Evolutionary conservation across 2,888 invertebrate genomes (phyloP).

Genomic region (Drosophila ezoana): DNA sequence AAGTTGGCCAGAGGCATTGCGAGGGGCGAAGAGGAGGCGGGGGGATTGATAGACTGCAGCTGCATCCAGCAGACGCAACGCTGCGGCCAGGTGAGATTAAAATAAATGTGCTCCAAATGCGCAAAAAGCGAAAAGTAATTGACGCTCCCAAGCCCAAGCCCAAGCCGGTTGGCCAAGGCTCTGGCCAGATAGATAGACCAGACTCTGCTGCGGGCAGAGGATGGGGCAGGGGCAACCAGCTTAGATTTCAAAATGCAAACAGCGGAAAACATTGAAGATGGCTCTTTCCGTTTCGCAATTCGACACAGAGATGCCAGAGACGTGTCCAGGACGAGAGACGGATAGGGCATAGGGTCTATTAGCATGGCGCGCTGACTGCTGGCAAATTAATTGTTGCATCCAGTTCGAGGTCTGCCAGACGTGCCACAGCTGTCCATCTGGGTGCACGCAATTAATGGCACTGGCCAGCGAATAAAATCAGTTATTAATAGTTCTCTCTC

Average conservation of each 20-base stretch:
- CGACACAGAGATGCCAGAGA: too few relatives aligned
- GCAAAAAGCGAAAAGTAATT: constrained; percentile 80
- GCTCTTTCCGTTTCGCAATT: constrained; percentile 25
- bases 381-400: constrained; percentile 67
- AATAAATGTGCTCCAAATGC: constrained; percentile 82
- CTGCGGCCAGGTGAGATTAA: constrained; percentile 75
- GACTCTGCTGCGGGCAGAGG: neutral
- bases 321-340: neutral
- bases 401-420: neutral
- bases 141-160: constrained; percentile 55
- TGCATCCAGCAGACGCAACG: constrained; percentile 46
- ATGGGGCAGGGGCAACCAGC: constrained; percentile 24
- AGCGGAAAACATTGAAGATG: constrained; percentile 74
- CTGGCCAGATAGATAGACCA: neutral
- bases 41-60: constrained; percentile 20
- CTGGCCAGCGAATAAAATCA: constrained; percentile 61
- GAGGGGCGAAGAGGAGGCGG: neutral
- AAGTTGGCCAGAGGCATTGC: constrained; percentile 42
- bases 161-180: constrained; percentile 51
- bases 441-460: constrained; percentile 61
- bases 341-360: constrained; percentile 62
- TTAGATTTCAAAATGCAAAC: constrained; percentile 77
- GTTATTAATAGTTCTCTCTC: constrained; percentile 63
- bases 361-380: constrained; percentile 66
- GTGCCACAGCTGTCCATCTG: constrained; percentile 55